Evolutionary conservation across 2,888 invertebrate genomes (phyloP).

Genomic region (Nemoura dubitans): DNA sequence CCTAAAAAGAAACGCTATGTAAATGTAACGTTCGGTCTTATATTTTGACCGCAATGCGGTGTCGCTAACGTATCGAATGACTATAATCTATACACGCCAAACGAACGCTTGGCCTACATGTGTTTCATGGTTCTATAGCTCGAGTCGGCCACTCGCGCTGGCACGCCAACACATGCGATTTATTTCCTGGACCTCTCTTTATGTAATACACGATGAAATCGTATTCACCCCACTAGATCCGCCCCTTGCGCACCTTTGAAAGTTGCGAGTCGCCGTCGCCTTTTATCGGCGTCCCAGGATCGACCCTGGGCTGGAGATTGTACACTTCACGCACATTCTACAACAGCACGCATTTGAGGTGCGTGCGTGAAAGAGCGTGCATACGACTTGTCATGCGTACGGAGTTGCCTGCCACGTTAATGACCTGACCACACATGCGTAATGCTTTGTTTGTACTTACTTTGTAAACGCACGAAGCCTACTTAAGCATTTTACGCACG

Average conservation of each 20-base stretch:
- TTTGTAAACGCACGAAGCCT: background rate
- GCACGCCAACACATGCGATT: background rate
- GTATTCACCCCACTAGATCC: background rate
- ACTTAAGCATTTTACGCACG: background rate
- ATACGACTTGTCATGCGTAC: background rate
- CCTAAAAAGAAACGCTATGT: background rate
- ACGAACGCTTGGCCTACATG: background rate
- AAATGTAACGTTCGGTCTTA: background rate
- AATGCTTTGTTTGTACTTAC: background rate
- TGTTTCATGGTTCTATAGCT: background rate
- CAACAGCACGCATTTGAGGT: background rate
- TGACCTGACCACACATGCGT: background rate
- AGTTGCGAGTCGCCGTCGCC: background rate
- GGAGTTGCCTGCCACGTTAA: background rate
- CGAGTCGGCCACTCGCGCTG: background rate
- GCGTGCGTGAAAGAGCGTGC: background rate
- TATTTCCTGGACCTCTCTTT: slow-evolving; percentile 12
- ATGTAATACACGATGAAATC: background rate
- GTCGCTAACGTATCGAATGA: background rate
- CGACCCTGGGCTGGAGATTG: background rate
- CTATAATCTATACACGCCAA: slow-evolving; percentile 7
- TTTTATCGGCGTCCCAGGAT: background rate
- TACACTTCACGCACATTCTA: background rate
- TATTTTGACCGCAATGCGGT: background rate
- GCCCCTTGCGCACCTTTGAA: background rate